Evolutionary conservation across 2,888 invertebrate genomes (phyloP), one percentile per base, ranked within the genome.

Genomic region (Lepidochrysops patricia): DNA sequence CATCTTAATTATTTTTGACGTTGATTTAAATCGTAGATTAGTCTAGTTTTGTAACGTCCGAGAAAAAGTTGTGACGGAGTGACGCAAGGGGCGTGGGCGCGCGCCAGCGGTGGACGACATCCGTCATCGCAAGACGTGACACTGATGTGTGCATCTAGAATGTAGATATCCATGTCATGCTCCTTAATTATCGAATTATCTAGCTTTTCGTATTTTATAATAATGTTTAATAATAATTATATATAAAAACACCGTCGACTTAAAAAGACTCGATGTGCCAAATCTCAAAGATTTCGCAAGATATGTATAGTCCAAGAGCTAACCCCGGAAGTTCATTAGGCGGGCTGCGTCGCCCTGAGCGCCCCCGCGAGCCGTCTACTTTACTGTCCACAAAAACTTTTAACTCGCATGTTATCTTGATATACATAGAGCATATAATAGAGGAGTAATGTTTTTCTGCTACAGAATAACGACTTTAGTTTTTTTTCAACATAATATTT

Each of bases 351-450:
- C 32, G 58, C 19, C 32, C 57, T 35, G 59, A 63, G 62, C 62
- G 62, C 60, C 52, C 63, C 62, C 56, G 34, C 15, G 63, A 52
- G 62, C 58, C 60, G 58, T 43, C 50, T 48, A 58, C 34, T 62
- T 62, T 63, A 63, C 59, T 63, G 58, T 64, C 60, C 61, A 60
- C 65, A 60, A 64, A 65, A 65, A 62, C 58, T 65, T 64, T 27
- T 62, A 58, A 50, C 59, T 57, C 59, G 32, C 34, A 60, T 49
- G 52, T 60, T 57, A 52, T 56, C 57, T n/a, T n/a, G n/a, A n/a
- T n/a, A n/a, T n/a, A n/a, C n/a, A n/a, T n/a, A n/a, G n/a, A n/a
- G n/a, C n/a, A n/a, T n/a, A n/a, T n/a, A n/a, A n/a, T n/a, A n/a
- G n/a, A n/a, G n/a, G n/a, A n/a, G n/a, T n/a, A n/a, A n/a, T n/a